These are phyloP conservation scores for Drosophila sp. DNA, from an alignment of 1,140 invertebrate species.

Conservation along the genomic window DNA sequence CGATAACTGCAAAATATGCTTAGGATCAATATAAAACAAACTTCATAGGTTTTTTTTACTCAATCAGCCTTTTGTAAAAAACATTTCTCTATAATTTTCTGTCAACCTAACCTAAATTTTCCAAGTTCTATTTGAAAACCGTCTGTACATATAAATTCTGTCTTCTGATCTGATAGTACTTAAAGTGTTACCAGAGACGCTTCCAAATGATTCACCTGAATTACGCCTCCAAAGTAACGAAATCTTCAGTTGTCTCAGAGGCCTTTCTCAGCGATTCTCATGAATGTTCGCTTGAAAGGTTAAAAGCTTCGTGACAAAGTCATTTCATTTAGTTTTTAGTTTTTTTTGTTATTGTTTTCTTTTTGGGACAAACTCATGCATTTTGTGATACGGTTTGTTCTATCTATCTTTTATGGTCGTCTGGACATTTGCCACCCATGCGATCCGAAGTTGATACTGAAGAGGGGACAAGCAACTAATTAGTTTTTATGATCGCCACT, in stretches of 20 bases:
- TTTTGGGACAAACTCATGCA: conserved; percentile 41
- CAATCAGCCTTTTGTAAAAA: no score
- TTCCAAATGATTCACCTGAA: conserved; percentile 44
- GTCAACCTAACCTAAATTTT: no score
- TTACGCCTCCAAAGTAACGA: conserved; percentile 25
- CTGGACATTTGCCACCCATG: conserved; percentile 73
- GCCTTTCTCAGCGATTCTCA: conserved; percentile 44
- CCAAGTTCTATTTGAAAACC: neutral
- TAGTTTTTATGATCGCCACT: conserved; percentile 76
- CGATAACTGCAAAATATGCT: no score
- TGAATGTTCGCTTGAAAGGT: neutral
- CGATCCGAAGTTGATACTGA: conserved; percentile 10
- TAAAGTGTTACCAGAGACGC: conserved; percentile 34
- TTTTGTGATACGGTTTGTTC: conserved; percentile 71
- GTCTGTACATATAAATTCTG: neutral
- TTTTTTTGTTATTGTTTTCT: conserved; percentile 26
- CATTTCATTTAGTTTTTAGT: conserved; percentile 53
- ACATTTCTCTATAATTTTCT: neutral
- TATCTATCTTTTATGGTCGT: conserved; percentile 68
- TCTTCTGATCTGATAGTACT: conserved; percentile 1
- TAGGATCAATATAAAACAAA: no score
- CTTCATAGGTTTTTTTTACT: no score
- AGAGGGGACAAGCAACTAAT: conserved; percentile 70
- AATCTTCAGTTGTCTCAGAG: neutral
- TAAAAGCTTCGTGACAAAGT: conserved; percentile 80